Conservation (phyloP, 2,113 vertebrate species). For the Callipepla squamata region DNA sequence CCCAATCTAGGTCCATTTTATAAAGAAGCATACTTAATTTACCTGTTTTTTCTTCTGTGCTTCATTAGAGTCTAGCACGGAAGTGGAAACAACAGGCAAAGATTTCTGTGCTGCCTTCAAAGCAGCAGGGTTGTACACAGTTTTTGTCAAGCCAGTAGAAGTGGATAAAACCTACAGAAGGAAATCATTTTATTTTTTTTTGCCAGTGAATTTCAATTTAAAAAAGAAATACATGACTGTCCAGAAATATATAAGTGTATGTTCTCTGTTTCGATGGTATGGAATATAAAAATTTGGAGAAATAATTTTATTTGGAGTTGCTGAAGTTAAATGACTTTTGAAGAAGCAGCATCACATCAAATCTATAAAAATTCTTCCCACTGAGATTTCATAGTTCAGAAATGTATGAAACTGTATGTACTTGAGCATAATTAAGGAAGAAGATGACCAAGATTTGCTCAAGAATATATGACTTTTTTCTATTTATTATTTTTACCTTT, state of each 20-base stretch:
- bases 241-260: constrained; percentile 17
- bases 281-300: constrained; percentile 26
- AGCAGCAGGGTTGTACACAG: constrained; percentile 95
- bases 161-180: constrained; percentile 91
- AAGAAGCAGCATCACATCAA: constrained; percentile 10
- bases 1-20: constrained; percentile 46
- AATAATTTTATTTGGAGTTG: not conserved
- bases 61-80: constrained; percentile 84
- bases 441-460: not conserved
- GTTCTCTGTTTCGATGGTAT: constrained; percentile 26
- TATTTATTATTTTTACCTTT: not conserved
- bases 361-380: not conserved
- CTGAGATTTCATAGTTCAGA: not conserved
- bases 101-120: constrained; percentile 91
- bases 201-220: constrained; percentile 51
- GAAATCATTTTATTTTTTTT: constrained; percentile 74
- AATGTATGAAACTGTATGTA: not conserved
- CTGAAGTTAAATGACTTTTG: not conserved
- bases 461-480: not conserved
- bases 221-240: not conserved
- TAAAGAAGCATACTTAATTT: constrained; percentile 62
- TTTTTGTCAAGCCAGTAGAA: constrained; percentile 95
- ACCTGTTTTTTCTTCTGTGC: constrained; percentile 96
- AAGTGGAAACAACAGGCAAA: constrained; percentile 74
- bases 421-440: constrained; percentile 21